These are phyloP conservation scores for Acronicta leporina DNA, from an alignment of 2,888 invertebrate genomes.

Conservation along the genomic window DNA sequence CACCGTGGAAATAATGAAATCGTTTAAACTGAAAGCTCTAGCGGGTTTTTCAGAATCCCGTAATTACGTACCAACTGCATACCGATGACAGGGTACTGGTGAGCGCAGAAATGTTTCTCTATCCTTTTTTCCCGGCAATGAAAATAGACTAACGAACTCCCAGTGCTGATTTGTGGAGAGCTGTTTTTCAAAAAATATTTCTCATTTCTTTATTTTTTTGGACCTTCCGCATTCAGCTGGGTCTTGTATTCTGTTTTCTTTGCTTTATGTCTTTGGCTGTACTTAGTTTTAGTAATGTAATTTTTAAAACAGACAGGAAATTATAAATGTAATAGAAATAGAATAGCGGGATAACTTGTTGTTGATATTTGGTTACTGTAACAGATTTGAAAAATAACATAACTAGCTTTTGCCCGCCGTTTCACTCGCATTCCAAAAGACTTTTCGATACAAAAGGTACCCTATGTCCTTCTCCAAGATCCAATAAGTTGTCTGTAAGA, in stretches of 20 bases:
- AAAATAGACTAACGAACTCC: conserved; percentile 54
- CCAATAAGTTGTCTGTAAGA: too few relatives aligned
- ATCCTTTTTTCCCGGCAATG: conserved; percentile 29
- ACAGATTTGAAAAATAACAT: too few relatives aligned
- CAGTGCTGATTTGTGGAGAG: conserved; percentile 31
- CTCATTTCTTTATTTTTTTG: conserved; percentile 12
- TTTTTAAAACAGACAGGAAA: too few relatives aligned
- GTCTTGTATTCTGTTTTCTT: background rate
- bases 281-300: background rate
- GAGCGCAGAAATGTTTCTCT: conserved; percentile 49
- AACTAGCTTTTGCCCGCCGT: too few relatives aligned
- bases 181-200: conserved; percentile 25
- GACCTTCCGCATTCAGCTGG: conserved; percentile 15
- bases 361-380: too few relatives aligned
- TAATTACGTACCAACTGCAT: conserved; percentile 59
- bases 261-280: conserved; percentile 1
- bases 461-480: too few relatives aligned
- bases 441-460: too few relatives aligned
- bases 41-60: conserved; percentile 52
- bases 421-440: too few relatives aligned
- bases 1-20: conserved; percentile 57
- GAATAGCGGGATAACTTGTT: too few relatives aligned
- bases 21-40: conserved; percentile 65
- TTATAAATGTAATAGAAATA: too few relatives aligned
- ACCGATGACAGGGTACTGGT: conserved; percentile 60